A percentile compares a stretch with the other conserved stretches of the same genome.
Conservation (phyloP, 2,113 vertebrate species). For the Entomyzon cyanotis region DNA sequence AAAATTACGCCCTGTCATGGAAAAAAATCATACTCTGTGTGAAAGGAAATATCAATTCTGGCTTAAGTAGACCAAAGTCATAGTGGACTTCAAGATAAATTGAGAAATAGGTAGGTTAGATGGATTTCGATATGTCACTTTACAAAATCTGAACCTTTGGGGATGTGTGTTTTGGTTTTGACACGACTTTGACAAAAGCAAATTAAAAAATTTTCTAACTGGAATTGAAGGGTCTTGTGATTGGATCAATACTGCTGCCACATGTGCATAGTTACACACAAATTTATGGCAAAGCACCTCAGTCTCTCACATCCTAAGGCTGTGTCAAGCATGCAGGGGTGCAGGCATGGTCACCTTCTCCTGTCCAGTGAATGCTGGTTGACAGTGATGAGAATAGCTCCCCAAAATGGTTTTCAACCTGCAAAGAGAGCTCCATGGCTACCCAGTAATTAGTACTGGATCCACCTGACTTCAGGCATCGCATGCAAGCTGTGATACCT, state of each 20-base stretch:
- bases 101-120: not conserved
- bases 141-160: not conserved
- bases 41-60: not conserved
- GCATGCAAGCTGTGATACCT: rapidly evolving
- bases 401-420: not conserved
- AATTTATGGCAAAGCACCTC: not conserved
- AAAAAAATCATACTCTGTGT: rapidly evolving
- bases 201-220: not conserved
- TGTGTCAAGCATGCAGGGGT: not conserved
- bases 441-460: rapidly evolving
- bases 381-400: not conserved
- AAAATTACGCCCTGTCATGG: too few relatives aligned
- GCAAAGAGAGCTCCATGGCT: not conserved
- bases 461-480: not conserved
- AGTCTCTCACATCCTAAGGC: not conserved
- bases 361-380: not conserved
- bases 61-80: not conserved
- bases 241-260: not conserved
- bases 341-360: not conserved
- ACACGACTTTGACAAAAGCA: not conserved
- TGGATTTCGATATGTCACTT: not conserved
- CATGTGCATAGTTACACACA: rapidly evolving
- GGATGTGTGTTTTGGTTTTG: not conserved
- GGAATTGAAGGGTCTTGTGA: not conserved
- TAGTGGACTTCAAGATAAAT: not conserved